Evolutionary conservation across 1,140 invertebrate genomes (phyloP), one percentile per base, ranked within the genome.

Genomic region (Drosophila erecta): DNA sequence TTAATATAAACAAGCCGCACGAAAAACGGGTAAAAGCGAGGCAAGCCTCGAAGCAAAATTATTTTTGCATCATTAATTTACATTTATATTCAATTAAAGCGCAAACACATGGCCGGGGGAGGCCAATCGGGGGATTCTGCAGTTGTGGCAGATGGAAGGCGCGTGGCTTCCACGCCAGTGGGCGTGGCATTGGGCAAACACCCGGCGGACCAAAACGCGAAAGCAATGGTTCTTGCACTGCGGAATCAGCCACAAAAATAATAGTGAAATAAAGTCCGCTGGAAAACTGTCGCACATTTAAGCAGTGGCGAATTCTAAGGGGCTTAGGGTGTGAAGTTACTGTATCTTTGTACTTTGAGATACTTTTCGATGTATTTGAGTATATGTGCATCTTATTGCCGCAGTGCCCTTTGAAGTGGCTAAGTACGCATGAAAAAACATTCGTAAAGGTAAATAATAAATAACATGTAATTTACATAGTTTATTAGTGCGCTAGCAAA

Each of bases 1-100:
- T 67, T 67, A 67, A 64, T 66, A 56, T 58, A 83, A 81, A 64
- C 54, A 81, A 58, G 49, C 67, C 50, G 70, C 56, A 61, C 58
- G 15, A 53, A 30, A 55, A 64, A 27, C 56, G 33, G 57, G 67
- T 46, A 55, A 75, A 75, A 50, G 50, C 60, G 60, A 41, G 71
- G 71, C 69, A 81, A 81, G 83, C 83, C 83, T 79, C 65, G 54
- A 87, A 89, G 83, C 83, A 89, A 84, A 89, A 87, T 89, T 89
- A 89, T 87, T 89, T 89, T 77, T 89, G 84, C 84, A 89, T 84
- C 84, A 89, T 89, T 89, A 89, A 89, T 90, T 90, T 89, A 90
- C 84, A 89, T 89, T 89, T 89, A 90, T 90, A 89, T 89, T 89
- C 84, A 89, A 89, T 89, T 89, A 84, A 89, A 89, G 83, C 66